phyloP scores from a whole-genome alignment of 2,888 invertebrate species.

The Apotomis turbidana region DNA sequence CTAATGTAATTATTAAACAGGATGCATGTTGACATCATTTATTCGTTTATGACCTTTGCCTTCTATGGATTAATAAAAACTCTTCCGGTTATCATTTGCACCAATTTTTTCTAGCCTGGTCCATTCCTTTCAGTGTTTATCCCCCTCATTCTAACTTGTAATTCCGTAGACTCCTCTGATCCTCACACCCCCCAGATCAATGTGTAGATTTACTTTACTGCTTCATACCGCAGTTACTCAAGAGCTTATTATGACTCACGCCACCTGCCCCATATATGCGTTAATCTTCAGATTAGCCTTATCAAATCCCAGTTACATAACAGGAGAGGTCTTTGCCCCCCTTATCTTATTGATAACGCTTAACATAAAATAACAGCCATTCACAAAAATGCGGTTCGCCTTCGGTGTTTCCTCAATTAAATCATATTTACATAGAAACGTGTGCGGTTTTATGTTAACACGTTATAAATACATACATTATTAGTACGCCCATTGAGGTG shows the following conservation, averaged over 20 bases:
- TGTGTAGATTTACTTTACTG: too few species aligned
- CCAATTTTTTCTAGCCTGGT: too few species aligned
- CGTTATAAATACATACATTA: conserved; percentile 15
- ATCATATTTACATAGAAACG: conserved; percentile 4
- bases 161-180: too few species aligned
- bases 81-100: too few species aligned
- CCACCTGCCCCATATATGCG: conserved; percentile 1
- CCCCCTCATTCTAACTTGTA: too few species aligned
- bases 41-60: too few species aligned
- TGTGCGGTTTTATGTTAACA: conserved; percentile 7
- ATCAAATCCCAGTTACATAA: conserved; percentile 35
- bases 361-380: conserved; percentile 14
- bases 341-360: conserved; percentile 21
- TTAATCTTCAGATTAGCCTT: conserved; percentile 21
- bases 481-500: conserved; percentile 12
- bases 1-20: too few species aligned
- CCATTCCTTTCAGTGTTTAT: too few species aligned
- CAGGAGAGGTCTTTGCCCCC: conserved; percentile 33
- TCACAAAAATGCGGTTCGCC: conserved; percentile 28
- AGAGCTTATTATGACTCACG: conserved; percentile 5
- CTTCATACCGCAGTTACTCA: not conserved
- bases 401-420: conserved; percentile 30
- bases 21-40: too few species aligned
- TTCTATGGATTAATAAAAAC: too few species aligned
- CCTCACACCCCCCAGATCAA: too few species aligned